Percentiles rank a stretch among this genome's conserved stretches.
Evolutionary conservation across 2,113 vertebrate species (phyloP).

Genomic region (Eptatretus burgeri): DNA sequence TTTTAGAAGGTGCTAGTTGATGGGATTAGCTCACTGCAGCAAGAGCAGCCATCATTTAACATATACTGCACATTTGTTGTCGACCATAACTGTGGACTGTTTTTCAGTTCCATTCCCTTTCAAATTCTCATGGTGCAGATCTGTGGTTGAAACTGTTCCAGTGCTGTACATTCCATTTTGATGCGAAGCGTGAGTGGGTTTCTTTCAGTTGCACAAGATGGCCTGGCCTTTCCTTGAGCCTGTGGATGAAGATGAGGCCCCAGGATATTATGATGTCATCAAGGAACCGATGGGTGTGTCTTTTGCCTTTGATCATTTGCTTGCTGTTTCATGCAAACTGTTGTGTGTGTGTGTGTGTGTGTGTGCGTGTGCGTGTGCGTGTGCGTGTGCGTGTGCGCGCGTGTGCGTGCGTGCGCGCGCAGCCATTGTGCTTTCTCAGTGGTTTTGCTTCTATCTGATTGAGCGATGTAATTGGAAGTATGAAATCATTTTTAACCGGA

Average conservation of each 20-base stretch:
- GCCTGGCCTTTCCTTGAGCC: slow-evolving; percentile 94
- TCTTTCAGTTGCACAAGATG: slow-evolving; percentile 65
- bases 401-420: no score
- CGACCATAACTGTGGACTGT: neutral
- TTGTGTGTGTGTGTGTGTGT: no score
- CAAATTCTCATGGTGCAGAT: neutral
- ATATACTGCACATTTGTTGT: no score
- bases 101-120: neutral
- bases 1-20: no score
- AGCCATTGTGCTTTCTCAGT: no score
- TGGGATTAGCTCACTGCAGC: no score
- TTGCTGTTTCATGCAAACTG: neutral
- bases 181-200: neutral
- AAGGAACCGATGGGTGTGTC: slow-evolving; percentile 91
- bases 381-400: no score
- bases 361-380: no score
- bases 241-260: slow-evolving; percentile 75
- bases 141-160: neutral
- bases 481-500: no score
- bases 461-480: no score
- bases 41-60: no score
- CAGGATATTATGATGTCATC: slow-evolving; percentile 89
- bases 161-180: neutral
- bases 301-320: slow-evolving; percentile 4
- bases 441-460: no score